These are phyloP conservation scores for Phaenicophaeus curvirostris DNA, from an alignment of 2,797 vertebrate genomes.

Conservation along the genomic window DNA sequence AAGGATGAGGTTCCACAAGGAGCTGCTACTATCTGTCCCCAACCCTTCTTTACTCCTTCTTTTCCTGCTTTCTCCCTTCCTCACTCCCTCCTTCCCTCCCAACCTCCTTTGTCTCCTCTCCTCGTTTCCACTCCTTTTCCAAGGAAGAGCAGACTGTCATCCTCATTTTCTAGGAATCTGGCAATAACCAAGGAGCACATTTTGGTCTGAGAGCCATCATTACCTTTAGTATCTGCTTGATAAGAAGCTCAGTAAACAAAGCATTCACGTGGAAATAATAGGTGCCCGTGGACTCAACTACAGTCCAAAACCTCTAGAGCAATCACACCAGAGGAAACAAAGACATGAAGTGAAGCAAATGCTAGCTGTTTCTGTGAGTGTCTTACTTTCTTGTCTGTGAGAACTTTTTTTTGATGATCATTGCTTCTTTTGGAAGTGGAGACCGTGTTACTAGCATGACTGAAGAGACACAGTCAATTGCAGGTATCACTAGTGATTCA, in stretches of 20 bases:
- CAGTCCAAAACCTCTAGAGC: conserved; percentile 32
- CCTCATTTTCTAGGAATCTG: neutral
- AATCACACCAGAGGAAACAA: neutral
- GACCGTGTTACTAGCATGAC: neutral
- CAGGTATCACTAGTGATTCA: neutral
- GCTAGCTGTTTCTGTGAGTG: neutral
- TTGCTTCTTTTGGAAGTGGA: neutral
- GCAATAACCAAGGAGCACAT: neutral
- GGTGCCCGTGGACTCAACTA: neutral
- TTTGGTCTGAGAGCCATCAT: neutral
- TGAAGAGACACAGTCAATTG: neutral
- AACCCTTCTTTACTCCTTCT: too few species aligned
- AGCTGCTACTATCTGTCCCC: neutral
- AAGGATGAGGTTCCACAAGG: neutral
- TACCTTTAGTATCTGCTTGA: neutral
- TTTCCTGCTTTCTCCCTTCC: too few species aligned
- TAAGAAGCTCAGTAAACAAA: neutral
- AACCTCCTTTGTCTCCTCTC: too few species aligned
- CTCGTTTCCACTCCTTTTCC: neutral
- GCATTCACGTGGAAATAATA: neutral
- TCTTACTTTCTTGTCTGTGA: neutral
- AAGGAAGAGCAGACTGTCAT: neutral
- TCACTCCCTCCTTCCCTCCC: too few species aligned
- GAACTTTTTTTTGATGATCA: neutral
- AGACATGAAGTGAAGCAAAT: neutral